Evolutionary conservation across 2,888 invertebrate species (phyloP), one percentile per base, ranked within the genome.

Genomic region (Monochamus alternatus): DNA sequence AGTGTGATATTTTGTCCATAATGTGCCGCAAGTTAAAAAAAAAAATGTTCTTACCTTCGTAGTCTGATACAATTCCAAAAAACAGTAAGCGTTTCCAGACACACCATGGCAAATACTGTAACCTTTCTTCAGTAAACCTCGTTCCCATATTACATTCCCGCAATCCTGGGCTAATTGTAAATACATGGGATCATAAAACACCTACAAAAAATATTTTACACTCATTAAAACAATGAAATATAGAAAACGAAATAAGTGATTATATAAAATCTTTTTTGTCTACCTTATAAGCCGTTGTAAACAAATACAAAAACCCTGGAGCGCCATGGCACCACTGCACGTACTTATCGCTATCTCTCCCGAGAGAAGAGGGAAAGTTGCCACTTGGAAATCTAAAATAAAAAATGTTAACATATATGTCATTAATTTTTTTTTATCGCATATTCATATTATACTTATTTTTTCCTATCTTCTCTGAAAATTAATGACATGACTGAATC

Each of bases 321-420:
- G 97, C 96, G n/a, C 97, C 97, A 87, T 97, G 97, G 89, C 97
- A 97, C 97, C 97, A 97, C 84, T 97, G 97, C 30, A 97, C 93
- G 78, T 97, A 91, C 87, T 92, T 93, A 87, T 97, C 97, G 44
- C 91, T 89, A 62, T 89, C 89, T 78, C 92, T 94, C 38, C 92
- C 93, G 43, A 94, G 82, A 0, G 96, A 96, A 0, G 96, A 96
- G 0, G 95, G 95, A 86, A 94, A 95, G 89, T 95, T 95, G 2
- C 93, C 93, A 81, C 92, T 92, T 9, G 90, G 85, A 84, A 91
- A 93, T 74, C 86, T 87, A 77, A 3, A 81, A 81, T 58, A 62
- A 69, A 10, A 3, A 5, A 38, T 5, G 7, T 38, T 38, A 22
- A 22, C 22, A 22, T 22, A 22, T n/a, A 22, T 22, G 22, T 22